Evolutionary conservation across 2,888 invertebrate species (phyloP).

Genomic region (Anodontia alba): DNA sequence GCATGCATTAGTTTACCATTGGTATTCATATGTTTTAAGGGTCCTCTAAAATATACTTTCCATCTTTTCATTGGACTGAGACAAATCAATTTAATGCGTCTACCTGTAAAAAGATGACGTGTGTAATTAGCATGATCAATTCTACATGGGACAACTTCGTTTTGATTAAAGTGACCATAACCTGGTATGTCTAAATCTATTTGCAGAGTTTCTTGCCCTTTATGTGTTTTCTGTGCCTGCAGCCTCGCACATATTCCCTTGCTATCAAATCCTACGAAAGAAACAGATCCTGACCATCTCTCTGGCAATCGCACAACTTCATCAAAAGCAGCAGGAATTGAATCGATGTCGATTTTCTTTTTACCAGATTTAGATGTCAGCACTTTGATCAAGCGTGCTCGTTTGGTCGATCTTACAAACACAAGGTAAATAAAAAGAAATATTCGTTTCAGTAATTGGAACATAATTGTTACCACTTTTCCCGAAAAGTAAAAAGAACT

Average conservation of each 20-base stretch:
- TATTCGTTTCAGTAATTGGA: background rate
- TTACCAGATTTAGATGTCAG: background rate
- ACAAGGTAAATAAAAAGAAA: background rate
- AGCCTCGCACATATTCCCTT: background rate
- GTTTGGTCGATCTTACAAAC: background rate
- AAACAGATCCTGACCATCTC: background rate
- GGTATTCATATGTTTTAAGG: background rate
- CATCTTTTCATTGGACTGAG: constrained; percentile 3
- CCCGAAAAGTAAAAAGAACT: too few species aligned
- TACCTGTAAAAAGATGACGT: background rate
- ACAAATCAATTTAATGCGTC: background rate
- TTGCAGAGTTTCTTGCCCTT: background rate
- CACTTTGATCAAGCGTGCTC: background rate
- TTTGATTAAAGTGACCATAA: background rate
- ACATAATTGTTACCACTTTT: too few species aligned
- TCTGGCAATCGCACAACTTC: background rate
- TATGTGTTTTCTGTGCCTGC: background rate
- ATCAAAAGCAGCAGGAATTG: background rate
- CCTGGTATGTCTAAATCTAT: background rate
- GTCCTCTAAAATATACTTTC: background rate
- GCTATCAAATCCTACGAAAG: background rate
- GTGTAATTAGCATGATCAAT: background rate
- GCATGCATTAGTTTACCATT: background rate
- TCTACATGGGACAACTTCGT: background rate
- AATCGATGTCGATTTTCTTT: background rate